phyloP scores from a whole-genome alignment of 2,797 vertebrate species.

The Pteropus rufus region DNA sequence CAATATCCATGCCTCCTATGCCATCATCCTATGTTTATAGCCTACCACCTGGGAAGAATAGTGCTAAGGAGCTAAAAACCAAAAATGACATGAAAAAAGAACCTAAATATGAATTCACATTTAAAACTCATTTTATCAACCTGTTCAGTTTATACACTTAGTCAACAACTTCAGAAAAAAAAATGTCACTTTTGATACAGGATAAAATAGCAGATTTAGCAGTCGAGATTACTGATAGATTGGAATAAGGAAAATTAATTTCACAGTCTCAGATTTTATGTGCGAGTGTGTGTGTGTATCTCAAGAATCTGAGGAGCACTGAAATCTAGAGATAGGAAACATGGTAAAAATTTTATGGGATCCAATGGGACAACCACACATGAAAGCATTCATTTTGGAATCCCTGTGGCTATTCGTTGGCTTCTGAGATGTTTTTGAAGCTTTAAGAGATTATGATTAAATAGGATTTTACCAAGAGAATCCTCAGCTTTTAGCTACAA shows the following conservation, averaged over 20 bases:
- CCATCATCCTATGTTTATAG: neutral
- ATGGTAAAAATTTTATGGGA: neutral
- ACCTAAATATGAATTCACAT: neutral
- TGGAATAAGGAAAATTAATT: neutral
- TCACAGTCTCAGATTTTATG: neutral
- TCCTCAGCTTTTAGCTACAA: slow-evolving; percentile 46
- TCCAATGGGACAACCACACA: neutral
- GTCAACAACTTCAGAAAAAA: neutral
- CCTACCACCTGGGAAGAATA: neutral
- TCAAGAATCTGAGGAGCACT: neutral
- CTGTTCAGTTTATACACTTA: neutral
- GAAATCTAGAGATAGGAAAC: neutral
- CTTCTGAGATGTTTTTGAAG: slow-evolving; percentile 42
- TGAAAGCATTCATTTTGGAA: slow-evolving; percentile 32
- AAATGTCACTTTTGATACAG: neutral
- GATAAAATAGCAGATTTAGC: neutral
- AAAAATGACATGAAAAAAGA: neutral
- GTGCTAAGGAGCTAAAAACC: neutral
- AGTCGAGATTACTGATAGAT: neutral
- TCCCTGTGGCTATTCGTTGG: neutral
- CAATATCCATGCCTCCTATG: accelerated
- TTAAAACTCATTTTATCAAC: neutral
- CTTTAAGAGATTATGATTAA: slow-evolving; percentile 61
- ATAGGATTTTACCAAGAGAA: slow-evolving; percentile 58
- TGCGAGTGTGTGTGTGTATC: neutral